Conservation (phyloP, 2,797 vertebrate species). For the Odontamblyopus rebecca region DNA sequence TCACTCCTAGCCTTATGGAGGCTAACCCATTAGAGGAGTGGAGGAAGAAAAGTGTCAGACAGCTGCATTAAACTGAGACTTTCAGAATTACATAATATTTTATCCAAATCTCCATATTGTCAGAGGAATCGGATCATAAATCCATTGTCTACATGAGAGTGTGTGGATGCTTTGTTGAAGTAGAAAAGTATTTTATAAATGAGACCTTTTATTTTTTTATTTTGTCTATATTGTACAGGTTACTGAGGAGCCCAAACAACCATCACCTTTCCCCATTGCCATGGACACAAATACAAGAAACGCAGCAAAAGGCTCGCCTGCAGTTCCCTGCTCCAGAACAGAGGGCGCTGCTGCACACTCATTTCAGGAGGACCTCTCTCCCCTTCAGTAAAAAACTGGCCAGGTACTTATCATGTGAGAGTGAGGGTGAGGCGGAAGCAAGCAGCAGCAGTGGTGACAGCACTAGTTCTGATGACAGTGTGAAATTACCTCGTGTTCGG, state of each 20-base stretch:
- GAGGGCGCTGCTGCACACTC: not conserved
- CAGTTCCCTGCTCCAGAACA: not conserved
- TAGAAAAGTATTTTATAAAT: not conserved
- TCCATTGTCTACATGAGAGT: too few relatives aligned
- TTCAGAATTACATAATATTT: too few relatives aligned
- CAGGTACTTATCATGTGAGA: constrained; percentile 27
- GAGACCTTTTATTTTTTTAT: not conserved
- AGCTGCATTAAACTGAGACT: too few relatives aligned
- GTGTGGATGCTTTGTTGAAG: not conserved
- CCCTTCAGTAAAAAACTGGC: not conserved
- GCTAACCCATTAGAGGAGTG: too few relatives aligned
- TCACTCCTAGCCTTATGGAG: too few relatives aligned
- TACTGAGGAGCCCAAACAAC: not conserved
- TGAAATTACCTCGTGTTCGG: not conserved
- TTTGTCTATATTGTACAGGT: not conserved
- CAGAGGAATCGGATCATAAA: not conserved
- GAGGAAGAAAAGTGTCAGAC: too few relatives aligned
- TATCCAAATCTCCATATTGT: too few relatives aligned
- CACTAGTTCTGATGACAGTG: not conserved
- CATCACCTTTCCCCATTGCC: not conserved
- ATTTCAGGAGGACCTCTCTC: not conserved
- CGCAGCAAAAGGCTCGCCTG: not conserved
- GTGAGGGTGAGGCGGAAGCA: constrained; percentile 16
- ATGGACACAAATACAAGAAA: not conserved
- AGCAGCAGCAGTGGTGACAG: not conserved